A percentile compares a stretch with the other conserved stretches of the same genome.
Conservation (phyloP, 2,797 vertebrate species). For the Pseudopleuronectes americanus region DNA sequence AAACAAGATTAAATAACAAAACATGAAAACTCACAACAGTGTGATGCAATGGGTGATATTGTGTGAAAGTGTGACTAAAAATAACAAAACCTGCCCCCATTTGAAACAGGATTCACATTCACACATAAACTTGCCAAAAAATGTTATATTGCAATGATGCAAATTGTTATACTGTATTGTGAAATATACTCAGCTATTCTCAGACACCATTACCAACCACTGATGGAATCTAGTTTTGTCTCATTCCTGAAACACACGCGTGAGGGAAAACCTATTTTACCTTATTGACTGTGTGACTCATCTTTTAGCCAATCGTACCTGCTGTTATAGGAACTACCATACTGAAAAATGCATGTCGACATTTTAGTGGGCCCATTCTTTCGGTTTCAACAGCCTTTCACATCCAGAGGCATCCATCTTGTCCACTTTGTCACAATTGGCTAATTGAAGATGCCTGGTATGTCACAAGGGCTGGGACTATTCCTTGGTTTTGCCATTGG, state of each 20-base stretch:
- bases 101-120: no score
- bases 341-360: not conserved
- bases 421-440: slow-evolving; percentile 35
- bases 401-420: slow-evolving; percentile 20
- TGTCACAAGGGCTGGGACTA: slow-evolving; percentile 43
- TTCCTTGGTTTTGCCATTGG: slow-evolving; percentile 26
- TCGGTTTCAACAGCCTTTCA: slow-evolving; percentile 8
- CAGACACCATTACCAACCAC: not conserved
- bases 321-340: slow-evolving; percentile 2
- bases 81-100: no score
- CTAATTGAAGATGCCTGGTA: slow-evolving; percentile 48
- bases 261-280: slow-evolving; percentile 12
- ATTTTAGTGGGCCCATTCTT: slow-evolving; percentile 22
- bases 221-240: slow-evolving; percentile 16
- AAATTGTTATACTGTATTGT: not conserved
- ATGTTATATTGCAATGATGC: not conserved
- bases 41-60: no score
- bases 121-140: not conserved
- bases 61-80: no score
- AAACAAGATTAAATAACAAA: no score
- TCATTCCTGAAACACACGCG: not conserved
- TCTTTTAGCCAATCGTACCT: not conserved
- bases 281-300: slow-evolving; percentile 11
- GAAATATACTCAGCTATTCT: not conserved
- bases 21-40: no score